A percentile compares a stretch with the other conserved stretches of the same genome.
Evolutionary conservation across 1,140 invertebrate species (phyloP).

Genomic region (Neomicropteryx cornuta): DNA sequence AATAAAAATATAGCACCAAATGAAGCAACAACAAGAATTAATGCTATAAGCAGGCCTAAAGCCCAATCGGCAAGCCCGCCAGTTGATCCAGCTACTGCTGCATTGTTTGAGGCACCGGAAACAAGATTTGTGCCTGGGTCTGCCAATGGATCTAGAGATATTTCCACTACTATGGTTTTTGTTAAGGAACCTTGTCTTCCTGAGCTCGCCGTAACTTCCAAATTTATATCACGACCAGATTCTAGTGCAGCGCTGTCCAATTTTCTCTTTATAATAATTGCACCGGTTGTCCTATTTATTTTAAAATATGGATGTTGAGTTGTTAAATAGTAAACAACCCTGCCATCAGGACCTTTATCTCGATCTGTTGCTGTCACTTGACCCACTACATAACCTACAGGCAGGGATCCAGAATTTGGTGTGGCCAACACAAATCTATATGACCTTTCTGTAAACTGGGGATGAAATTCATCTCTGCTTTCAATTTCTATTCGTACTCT

Average conservation of each 20-base stretch:
- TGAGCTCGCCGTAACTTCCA: constrained; percentile 78
- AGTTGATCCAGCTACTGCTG: constrained; percentile 41
- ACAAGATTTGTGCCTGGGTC: constrained; percentile 46
- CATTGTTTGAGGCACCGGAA: constrained; percentile 28
- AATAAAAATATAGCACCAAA: constrained; percentile 75
- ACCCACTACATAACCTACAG: constrained; percentile 71
- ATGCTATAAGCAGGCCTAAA: constrained; percentile 68
- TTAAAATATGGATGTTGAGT: constrained; percentile 79
- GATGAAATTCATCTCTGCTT: constrained; percentile 85
- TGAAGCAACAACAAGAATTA: constrained; percentile 69
- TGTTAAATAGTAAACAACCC: constrained; percentile 79
- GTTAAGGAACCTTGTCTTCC: constrained; percentile 75
- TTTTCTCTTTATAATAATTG: constrained; percentile 71
- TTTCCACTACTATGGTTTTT: constrained; percentile 77
- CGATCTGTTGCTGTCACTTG: constrained; percentile 79
- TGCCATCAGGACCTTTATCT: constrained; percentile 84
- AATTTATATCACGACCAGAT: constrained; percentile 53
- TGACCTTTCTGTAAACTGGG: constrained; percentile 77
- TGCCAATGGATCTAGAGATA: constrained; percentile 61
- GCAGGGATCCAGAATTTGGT: constrained; percentile 46
- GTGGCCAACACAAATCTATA: constrained; percentile 74
- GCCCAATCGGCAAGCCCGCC: constrained; percentile 75
- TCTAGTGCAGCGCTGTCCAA: constrained; percentile 46
- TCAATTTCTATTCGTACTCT: constrained; percentile 79
- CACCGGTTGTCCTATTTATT: constrained; percentile 83